A percentile compares a stretch with the other conserved stretches of the same genome.
Evolutionary conservation across 2,797 vertebrate species (phyloP).

Genomic region (Sylvia borin): DNA sequence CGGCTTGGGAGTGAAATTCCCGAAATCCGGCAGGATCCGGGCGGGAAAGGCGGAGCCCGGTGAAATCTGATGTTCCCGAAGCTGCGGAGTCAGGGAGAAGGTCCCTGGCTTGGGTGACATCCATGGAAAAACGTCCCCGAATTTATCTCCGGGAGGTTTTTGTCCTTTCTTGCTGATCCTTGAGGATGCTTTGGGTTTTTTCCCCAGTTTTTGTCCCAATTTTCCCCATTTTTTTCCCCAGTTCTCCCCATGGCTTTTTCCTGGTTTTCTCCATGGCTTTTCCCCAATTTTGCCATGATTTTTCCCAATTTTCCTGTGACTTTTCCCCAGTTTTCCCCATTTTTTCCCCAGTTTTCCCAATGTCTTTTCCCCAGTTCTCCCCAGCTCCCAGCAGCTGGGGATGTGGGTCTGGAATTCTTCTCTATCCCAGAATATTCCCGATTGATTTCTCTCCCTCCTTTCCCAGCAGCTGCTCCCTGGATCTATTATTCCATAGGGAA

Average conservation of each 20-base stretch:
- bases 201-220: fast-evolving
- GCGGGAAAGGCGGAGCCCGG: background rate
- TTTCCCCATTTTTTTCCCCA: background rate
- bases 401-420: background rate
- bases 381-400: background rate
- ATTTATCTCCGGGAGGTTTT: fast-evolving
- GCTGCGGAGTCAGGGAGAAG: background rate
- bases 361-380: no score
- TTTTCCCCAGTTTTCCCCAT: background rate
- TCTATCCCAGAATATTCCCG: background rate
- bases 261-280: background rate
- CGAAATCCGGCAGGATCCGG: background rate
- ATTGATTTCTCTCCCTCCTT: background rate
- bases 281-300: background rate
- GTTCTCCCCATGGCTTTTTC: background rate
- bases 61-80: background rate
- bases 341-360: no score
- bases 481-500: background rate
- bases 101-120: background rate
- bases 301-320: background rate
- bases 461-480: background rate
- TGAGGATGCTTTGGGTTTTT: background rate
- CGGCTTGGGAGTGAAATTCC: background rate
- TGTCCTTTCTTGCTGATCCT: background rate
- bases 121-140: fast-evolving